phyloP scores from a whole-genome alignment of 2,113 vertebrate species.

The Actinemys pallida region DNA sequence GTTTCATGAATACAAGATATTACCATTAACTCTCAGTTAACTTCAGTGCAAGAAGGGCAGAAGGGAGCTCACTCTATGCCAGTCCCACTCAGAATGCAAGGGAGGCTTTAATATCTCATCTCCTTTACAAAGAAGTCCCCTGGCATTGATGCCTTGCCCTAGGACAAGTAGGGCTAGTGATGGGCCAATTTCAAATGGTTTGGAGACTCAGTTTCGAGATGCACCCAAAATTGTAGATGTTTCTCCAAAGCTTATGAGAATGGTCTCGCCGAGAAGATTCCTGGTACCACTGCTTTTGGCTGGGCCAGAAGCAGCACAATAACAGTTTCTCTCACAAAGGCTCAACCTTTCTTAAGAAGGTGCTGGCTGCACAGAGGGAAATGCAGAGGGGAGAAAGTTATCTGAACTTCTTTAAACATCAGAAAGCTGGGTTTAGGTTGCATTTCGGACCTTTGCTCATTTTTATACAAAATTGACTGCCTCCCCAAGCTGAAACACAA shows the following conservation, averaged over 20 bases:
- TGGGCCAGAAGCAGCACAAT: neutral
- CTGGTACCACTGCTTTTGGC: neutral
- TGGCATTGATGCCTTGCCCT: neutral
- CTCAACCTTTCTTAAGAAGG: neutral
- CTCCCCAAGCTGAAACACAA: neutral
- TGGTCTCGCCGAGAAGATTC: neutral
- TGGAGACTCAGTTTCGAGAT: neutral
- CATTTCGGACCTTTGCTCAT: neutral
- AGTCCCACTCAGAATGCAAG: neutral
- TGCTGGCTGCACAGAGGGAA: neutral
- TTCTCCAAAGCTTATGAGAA: conserved; percentile 4
- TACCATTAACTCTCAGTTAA: neutral
- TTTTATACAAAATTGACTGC: neutral
- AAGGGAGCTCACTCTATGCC: neutral
- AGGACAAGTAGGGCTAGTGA: neutral
- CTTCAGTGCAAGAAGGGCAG: neutral
- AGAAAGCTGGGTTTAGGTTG: neutral
- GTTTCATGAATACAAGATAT: neutral
- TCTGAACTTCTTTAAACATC: neutral
- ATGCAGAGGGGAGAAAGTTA: neutral
- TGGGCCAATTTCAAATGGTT: neutral
- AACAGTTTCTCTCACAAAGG: neutral
- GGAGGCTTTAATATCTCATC: neutral
- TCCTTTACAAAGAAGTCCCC: neutral
- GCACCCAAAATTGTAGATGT: neutral